phyloP scores from a whole-genome alignment of 2,113 vertebrate species.

The Micronycteris hirsuta region DNA sequence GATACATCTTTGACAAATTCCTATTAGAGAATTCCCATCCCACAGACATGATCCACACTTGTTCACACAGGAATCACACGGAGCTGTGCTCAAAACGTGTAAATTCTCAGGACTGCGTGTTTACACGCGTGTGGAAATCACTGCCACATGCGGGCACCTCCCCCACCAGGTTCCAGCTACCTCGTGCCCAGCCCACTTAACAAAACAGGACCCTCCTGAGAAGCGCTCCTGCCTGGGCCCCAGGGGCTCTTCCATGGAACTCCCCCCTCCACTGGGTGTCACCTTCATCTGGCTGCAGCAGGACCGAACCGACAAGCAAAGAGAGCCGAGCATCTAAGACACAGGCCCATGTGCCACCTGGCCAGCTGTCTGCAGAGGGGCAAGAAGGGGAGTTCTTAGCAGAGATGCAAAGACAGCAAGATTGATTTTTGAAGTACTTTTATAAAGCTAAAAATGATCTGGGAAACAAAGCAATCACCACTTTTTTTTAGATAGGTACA shows the following conservation, averaged over 20 bases:
- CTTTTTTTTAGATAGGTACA: not conserved
- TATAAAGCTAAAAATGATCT: not conserved
- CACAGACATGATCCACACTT: too few species aligned
- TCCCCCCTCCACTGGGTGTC: not conserved
- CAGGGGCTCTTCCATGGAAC: not conserved
- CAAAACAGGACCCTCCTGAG: not conserved
- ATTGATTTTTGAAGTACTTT: not conserved
- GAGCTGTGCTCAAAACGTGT: too few species aligned
- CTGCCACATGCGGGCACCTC: too few species aligned
- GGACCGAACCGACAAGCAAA: not conserved
- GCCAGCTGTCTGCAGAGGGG: not conserved
- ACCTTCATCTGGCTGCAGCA: not conserved
- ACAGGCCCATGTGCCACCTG: not conserved
- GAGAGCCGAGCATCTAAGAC: not conserved
- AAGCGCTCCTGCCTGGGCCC: not conserved
- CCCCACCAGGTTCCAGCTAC: not conserved
- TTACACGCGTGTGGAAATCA: too few species aligned
- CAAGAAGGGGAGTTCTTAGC: not conserved
- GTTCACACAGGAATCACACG: too few species aligned
- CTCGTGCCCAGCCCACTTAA: not conserved
- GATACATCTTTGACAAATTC: too few species aligned
- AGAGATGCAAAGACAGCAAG: not conserved
- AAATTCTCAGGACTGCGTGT: too few species aligned
- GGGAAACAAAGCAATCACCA: not conserved
- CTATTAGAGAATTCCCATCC: too few species aligned